phyloP scores from a whole-genome alignment of 2,797 vertebrate species.

The Sebastes glaucus region DNA sequence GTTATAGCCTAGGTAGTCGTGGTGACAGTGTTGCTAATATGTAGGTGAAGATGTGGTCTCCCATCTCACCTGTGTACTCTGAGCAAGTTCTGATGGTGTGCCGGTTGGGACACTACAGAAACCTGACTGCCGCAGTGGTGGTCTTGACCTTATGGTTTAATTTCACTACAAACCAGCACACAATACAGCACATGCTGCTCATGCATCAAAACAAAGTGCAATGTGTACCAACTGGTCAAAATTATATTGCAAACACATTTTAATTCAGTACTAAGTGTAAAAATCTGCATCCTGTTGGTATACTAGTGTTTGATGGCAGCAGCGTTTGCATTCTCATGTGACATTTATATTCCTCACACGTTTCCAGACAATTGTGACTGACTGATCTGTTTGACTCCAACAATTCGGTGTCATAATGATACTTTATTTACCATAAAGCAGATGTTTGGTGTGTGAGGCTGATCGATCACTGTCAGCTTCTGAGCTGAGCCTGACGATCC shows the following conservation, averaged over 20 bases:
- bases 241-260: neutral
- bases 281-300: neutral
- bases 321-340: no score
- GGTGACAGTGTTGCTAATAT: no score
- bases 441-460: neutral
- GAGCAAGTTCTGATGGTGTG: no score
- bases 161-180: no score
- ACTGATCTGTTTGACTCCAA: neutral
- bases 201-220: neutral
- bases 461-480: neutral
- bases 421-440: neutral
- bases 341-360: neutral
- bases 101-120: no score
- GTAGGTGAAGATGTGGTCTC: no score
- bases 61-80: no score
- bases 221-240: neutral
- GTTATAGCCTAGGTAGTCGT: no score
- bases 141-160: no score
- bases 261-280: rapidly evolving
- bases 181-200: no score
- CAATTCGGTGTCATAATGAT: neutral
- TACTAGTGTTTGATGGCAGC: neutral
- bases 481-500: neutral
- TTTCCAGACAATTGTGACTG: neutral
- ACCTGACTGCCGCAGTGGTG: no score